Evolutionary conservation across 2,113 vertebrate genomes (phyloP), one percentile per base, ranked within the genome.

Genomic region (Engraulis encrasicolus): DNA sequence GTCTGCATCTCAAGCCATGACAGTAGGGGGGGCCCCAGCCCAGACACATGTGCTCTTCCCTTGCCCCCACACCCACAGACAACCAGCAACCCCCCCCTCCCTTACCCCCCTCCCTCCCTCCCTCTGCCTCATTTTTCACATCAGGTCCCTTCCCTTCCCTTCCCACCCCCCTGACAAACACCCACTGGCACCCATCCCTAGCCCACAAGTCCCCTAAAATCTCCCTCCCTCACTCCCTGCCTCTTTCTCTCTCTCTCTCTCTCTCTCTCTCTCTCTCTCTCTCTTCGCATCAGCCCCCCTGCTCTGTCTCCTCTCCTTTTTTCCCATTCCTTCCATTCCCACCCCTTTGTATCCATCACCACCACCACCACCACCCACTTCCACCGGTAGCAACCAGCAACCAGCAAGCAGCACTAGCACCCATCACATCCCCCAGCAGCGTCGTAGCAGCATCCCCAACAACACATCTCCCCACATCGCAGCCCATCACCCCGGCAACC

Each of bases 271-370:
- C n/a, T n/a, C n/a, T n/a, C n/a, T n/a, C n/a, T n/a, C n/a, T 80
- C 38, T 71, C 81, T 74, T 78, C 9, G 49, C 84, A 87, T 82
- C 80, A 52, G 84, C 88, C 91, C 89, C n/a, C 85, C 88, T 86
- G 90, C 90, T 89, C 83, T 78, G 34, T 83, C 86, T 79, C 79
- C 58, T 81, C 52, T 80, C 37, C 74, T 23, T 34, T 48, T 34
- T 15, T 40, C 34, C 50, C 34, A 23, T 54, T 23, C 82, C 40
- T 74, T 19, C 78, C 36, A 45, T 52, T 2, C 27, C 54, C 34
- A 78, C 7, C 34, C 61, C 50, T 34, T n/a, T n/a, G n/a, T n/a
- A n/a, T n/a, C 34, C 58, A 74, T 52, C 7, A 31, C 78, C 37
- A 34, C 37, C 54, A 52, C 54, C 78, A 58, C 80, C 79, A 49